Conservation (phyloP, 2,113 vertebrate genomes). For the Gallinago jamesoni region DNA sequence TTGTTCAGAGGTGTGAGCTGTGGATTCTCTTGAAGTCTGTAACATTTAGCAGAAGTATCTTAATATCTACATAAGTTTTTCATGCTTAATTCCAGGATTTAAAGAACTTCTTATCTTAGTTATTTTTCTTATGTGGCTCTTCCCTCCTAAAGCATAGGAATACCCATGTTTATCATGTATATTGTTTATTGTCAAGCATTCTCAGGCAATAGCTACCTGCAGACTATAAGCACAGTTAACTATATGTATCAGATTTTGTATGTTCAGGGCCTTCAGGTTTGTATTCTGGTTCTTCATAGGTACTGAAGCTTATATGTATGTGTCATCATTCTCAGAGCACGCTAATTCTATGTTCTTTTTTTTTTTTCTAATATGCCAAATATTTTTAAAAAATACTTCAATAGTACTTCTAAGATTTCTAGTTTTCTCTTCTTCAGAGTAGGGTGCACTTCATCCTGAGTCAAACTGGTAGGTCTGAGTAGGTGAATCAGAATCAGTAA, state of each 20-base stretch:
- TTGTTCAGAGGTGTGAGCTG: neutral
- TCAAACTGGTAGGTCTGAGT: neutral
- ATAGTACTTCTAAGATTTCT: neutral
- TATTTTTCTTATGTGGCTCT: neutral
- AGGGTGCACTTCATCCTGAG: neutral
- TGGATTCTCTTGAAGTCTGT: neutral
- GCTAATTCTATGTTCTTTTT: neutral
- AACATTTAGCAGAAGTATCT: neutral
- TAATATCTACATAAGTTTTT: neutral
- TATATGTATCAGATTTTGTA: neutral
- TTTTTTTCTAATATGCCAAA: neutral
- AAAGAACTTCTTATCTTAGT: neutral
- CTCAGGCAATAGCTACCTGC: neutral
- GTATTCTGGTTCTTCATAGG: neutral
- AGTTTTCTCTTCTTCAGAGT: neutral
- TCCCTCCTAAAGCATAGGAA: neutral
- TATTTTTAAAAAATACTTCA: neutral
- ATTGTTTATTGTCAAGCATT: neutral
- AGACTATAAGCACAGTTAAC: neutral
- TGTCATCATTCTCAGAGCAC: neutral
- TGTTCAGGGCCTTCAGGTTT: neutral
- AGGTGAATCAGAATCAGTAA: neutral
- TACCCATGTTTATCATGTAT: neutral
- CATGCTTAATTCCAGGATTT: neutral
- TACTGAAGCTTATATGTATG: neutral